Base-by-base conservation (phyloP, 2,113 vertebrate species). In the Uria aalge region DNA sequence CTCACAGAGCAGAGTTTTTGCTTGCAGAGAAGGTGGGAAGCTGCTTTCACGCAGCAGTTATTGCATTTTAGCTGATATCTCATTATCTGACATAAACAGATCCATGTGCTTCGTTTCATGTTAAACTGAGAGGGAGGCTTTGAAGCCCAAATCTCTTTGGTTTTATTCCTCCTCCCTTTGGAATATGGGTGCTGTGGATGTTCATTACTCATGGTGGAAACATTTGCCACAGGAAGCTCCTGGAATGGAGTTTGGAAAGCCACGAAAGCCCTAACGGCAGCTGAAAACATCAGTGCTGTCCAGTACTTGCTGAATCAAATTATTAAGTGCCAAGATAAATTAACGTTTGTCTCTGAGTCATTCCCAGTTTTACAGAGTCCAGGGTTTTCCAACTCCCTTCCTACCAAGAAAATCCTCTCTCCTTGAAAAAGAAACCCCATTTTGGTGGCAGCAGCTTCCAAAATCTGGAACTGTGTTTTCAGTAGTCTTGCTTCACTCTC, bases 131-230 rank as follows among this genome's bases (percentile, higher is more conserved):
- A 95, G 45, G 47, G 45, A n/a, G 27, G 15, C 73, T 93, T 94
- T 85, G 62, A 95, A 92, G 71, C 45, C 14, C 4, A 27, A 69
- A 94, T 91, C 57, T 88, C 26, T 74, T 91, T 85, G 81, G 62
- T 73, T 97, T 97, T 87, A 48, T 55, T 78, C 26, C 45, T 84
- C 45, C 56, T 92, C n/a, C 34, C 90, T 97, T 43, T 96, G 92
- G 72, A 90, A 97, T 94, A 94, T 85, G 96, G 97, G 94, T 97
- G 96, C 94, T 92, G 77, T 94, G 92, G 68, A 96, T 95, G 83
- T 92, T 88, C 95, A 98, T 98, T 98, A 98, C 92, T 98, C 98
- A 98, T 27, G 17, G 7, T 96, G 97, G 98, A 98, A 98, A 98
- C 88, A 94, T 96, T 98, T 94, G 75, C 81, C 95, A 96, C 94